A percentile compares a stretch with the other conserved stretches of the same genome.
Conservation (phyloP, 2,888 invertebrate species). For the Oxyteleia sp. region DNA sequence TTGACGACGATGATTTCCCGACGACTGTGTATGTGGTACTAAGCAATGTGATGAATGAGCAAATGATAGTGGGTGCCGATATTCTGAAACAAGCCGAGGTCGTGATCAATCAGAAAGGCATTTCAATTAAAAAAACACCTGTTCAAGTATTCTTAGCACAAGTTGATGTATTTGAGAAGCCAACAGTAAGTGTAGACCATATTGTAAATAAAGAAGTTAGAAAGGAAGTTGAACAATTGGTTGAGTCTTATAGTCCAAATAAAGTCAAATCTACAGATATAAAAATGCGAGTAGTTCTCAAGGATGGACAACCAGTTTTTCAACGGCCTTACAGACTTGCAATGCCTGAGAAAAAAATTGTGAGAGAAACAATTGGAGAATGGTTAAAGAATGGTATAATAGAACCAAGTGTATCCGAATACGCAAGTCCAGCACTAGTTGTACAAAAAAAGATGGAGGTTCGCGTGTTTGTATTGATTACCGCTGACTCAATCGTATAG, state of each 20-base stretch:
- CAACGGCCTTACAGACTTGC: slow-evolving; percentile 73
- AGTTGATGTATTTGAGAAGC: slow-evolving; percentile 3
- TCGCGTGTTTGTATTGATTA: slow-evolving; percentile 43
- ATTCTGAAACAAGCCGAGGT: slow-evolving; percentile 34
- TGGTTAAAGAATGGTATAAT: slow-evolving; percentile 79
- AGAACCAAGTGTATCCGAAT: slow-evolving; percentile 78
- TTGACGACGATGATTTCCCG: no score
- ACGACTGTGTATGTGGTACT: slow-evolving; percentile 33
- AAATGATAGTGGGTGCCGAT: slow-evolving; percentile 35
- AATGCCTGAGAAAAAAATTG: slow-evolving; percentile 67
- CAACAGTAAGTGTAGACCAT: background rate
- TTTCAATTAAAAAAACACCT: slow-evolving; percentile 22
- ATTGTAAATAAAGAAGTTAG: background rate
- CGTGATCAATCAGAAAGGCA: slow-evolving; percentile 9
- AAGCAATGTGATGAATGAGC: slow-evolving; percentile 11
- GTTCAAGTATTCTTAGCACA: slow-evolving; percentile 9
- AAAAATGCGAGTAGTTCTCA: slow-evolving; percentile 76
- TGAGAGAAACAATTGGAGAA: slow-evolving; percentile 77
- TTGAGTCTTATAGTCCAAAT: slow-evolving; percentile 73
- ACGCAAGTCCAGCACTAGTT: slow-evolving; percentile 77
- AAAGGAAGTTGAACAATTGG: slow-evolving; percentile 59
- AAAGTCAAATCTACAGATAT: slow-evolving; percentile 70
- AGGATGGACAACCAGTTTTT: slow-evolving; percentile 76
- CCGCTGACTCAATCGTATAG: slow-evolving; percentile 18
- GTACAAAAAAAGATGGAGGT: slow-evolving; percentile 75